These are phyloP conservation scores for Amblyjoppa proteus DNA, from an alignment of 2,888 invertebrate species.

Conservation along the genomic window DNA sequence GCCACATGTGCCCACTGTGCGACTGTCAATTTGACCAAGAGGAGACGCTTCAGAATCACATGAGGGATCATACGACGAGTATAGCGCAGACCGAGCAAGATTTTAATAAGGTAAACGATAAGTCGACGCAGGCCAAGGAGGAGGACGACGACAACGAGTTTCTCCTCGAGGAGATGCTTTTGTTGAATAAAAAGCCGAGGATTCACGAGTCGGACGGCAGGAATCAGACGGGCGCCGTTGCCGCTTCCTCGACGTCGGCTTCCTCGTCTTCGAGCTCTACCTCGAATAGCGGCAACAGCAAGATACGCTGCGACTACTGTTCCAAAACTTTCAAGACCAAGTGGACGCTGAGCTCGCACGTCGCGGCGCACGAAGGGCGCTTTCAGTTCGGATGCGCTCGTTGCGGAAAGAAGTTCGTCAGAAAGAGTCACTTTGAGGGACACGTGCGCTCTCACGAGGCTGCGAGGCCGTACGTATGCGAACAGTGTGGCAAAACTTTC, in stretches of 20 bases:
- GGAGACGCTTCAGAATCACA: constrained; percentile 74
- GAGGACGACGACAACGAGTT: constrained; percentile 78
- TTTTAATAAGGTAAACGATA: constrained; percentile 50
- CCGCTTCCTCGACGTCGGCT: constrained; percentile 54
- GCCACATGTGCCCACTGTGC: constrained; percentile 74
- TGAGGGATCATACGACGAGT: constrained; percentile 78
- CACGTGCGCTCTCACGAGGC: constrained; percentile 84
- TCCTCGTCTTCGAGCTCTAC: constrained; percentile 45
- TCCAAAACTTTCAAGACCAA: constrained; percentile 83
- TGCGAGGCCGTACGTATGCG: constrained; percentile 82
- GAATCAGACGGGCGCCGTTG: neutral
- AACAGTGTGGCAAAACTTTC: constrained; percentile 83
- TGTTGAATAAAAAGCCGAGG: constrained; percentile 78
- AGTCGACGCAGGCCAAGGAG: constrained; percentile 54
- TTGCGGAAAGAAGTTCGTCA: constrained; percentile 84
- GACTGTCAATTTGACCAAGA: constrained; percentile 71
- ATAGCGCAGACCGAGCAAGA: constrained; percentile 72
- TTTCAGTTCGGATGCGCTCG: constrained; percentile 83
- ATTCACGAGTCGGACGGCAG: constrained; percentile 26
- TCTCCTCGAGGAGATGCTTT: constrained; percentile 81
- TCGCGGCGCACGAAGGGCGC: constrained; percentile 83
- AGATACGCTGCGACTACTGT: constrained; percentile 82
- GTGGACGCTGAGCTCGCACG: constrained; percentile 83
- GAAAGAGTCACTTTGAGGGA: constrained; percentile 84
- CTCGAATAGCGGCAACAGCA: constrained; percentile 58